These are phyloP conservation scores for Setophaga coronata DNA, from an alignment of 2,113 vertebrate species.

Conservation along the genomic window DNA sequence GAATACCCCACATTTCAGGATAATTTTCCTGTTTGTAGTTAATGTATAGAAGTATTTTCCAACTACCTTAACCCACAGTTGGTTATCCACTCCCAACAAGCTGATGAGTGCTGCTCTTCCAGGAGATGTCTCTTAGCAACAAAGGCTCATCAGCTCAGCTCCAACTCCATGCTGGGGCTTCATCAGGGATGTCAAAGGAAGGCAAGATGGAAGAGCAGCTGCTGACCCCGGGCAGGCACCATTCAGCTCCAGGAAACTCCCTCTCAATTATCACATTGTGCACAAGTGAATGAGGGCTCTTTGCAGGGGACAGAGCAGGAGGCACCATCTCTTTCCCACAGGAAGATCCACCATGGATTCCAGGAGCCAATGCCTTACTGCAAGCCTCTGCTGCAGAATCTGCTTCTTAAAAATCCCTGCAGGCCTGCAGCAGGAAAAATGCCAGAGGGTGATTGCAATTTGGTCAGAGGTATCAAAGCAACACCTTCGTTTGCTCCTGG, in stretches of 20 bases:
- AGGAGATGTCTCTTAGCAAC: neutral
- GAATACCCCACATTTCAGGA: neutral
- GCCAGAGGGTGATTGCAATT: neutral
- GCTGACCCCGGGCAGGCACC: neutral
- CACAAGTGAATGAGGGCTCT: neutral
- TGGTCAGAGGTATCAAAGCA: fast-evolving
- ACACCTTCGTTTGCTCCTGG: fast-evolving
- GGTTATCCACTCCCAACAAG: neutral
- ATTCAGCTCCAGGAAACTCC: slow-evolving; percentile 43
- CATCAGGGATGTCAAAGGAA: neutral
- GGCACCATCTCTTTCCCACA: neutral
- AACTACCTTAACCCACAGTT: neutral
- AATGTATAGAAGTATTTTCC: slow-evolving; percentile 14
- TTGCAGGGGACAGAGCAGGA: neutral
- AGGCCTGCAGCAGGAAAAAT: neutral
- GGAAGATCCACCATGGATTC: neutral
- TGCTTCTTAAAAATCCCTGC: neutral
- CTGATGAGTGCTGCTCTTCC: slow-evolving; percentile 9
- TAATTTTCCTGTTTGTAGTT: neutral
- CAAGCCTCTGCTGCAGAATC: neutral
- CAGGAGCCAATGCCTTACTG: neutral
- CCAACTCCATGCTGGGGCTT: neutral
- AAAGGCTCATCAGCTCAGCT: neutral
- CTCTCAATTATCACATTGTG: slow-evolving; percentile 16
- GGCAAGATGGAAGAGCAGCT: neutral